A percentile compares a stretch with the other conserved stretches of the same genome.
phyloP scores from a whole-genome alignment of 2,797 vertebrate genomes.

The Chaetophractus vellerosus region DNA sequence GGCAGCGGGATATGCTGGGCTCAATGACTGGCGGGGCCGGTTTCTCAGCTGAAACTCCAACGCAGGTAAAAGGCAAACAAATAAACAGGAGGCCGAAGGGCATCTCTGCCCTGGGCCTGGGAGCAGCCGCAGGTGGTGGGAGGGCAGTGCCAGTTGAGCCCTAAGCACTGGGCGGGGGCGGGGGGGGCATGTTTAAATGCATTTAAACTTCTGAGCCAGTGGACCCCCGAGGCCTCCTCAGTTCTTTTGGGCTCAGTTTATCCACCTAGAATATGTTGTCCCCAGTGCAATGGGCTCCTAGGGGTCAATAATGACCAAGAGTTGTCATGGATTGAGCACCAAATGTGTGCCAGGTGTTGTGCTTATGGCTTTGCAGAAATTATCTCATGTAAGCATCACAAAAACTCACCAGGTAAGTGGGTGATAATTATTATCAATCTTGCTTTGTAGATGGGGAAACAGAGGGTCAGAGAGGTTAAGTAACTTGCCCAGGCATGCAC shows the following conservation, averaged over 20 bases:
- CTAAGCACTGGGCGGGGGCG: neutral
- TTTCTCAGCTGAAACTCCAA: constrained; percentile 84
- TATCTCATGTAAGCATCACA: neutral
- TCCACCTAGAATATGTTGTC: neutral
- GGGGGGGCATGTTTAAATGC: neutral
- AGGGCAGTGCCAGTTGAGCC: neutral
- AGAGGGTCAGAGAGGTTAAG: constrained; percentile 19
- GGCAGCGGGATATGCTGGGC: constrained; percentile 73
- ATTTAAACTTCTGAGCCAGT: neutral
- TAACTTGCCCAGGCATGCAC: neutral
- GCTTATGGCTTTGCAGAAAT: neutral
- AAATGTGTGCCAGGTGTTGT: too few species aligned
- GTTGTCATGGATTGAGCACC: neutral
- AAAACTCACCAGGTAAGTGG: neutral
- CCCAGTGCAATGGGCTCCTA: neutral
- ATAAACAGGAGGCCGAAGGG: constrained; percentile 79
- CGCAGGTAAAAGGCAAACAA: constrained; percentile 83
- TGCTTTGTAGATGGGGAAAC: neutral
- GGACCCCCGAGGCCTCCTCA: neutral
- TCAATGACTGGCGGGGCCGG: constrained; percentile 83
- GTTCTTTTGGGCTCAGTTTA: neutral
- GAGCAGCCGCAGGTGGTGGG: neutral
- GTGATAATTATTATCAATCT: neutral
- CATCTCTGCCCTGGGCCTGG: neutral
- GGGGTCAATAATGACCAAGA: neutral